Evolutionary conservation across 2,888 invertebrate species (phyloP).

Genomic region (Scrobipalpa costella): DNA sequence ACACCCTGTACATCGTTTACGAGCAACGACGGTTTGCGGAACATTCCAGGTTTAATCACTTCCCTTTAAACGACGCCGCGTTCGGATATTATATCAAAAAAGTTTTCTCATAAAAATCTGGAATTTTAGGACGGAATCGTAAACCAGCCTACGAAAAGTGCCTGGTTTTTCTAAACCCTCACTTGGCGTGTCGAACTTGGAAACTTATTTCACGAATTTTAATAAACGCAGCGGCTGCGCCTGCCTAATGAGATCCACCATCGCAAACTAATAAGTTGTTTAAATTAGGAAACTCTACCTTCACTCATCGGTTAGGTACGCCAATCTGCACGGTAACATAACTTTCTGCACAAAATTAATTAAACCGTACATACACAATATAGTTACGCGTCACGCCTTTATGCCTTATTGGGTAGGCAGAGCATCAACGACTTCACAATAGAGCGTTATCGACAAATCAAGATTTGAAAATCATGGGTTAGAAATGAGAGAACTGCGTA

Average conservation of each 20-base stretch:
- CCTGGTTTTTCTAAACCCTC: conserved; percentile 56
- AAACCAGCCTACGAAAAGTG: conserved; percentile 47
- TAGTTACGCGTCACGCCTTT: no score
- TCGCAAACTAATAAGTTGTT: conserved; percentile 46
- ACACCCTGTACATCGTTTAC: no score
- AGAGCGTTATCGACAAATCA: no score
- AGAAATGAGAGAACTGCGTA: no score
- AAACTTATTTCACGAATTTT: conserved; percentile 61
- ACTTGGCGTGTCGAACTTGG: conserved; percentile 54
- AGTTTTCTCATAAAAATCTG: conserved; percentile 69
- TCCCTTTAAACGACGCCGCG: conserved; percentile 45
- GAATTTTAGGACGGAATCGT: conserved; percentile 57
- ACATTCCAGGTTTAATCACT: conserved; percentile 52
- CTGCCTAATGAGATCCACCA: conserved; percentile 48
- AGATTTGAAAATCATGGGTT: no score
- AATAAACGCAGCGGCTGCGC: conserved; percentile 54
- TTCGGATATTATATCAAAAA: conserved; percentile 58
- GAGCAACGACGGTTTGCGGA: conserved; percentile 48
- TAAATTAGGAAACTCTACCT: conserved; percentile 27
- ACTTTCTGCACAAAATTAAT: not conserved
- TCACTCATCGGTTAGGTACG: not conserved
- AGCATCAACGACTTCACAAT: no score
- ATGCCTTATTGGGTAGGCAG: no score
- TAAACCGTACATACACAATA: not conserved
- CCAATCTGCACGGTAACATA: not conserved